Evolutionary conservation across 2,797 vertebrate species (phyloP), one percentile per base, ranked within the genome.

Genomic region (Eremophila alpestris): DNA sequence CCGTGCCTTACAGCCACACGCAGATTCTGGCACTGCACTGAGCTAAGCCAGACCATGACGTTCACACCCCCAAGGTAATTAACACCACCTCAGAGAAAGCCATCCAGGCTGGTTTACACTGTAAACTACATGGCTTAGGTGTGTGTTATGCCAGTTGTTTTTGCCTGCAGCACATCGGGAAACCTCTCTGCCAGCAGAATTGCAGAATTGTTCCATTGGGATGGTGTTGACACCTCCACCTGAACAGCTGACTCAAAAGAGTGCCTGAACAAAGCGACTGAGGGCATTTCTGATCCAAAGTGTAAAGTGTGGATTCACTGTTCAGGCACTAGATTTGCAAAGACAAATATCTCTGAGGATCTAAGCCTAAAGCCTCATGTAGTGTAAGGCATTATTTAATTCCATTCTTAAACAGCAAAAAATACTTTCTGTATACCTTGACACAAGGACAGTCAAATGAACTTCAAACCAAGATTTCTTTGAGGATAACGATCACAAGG

Each of bases 341-440:
- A 34, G 32, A 74, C 11, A 56, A 36, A 5, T 56, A 36, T 23
- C n/a, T 68, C 56, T 56, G 18, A 71, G 32, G 12, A 64, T 49
- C 30, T 77, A 56, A 34, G 34, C 11, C 15, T 68, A 26, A 74
- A 58, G 17, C 8, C 5, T 63, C 21, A 59, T 34, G 26, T 32
- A 63, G 29, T 46, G 5, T 5, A 75, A 2, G 4, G 7, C 1
- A 0, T 20, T 65, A 58, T 71, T 90, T 78, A 65, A 54, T 59
- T 69, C 9, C 10, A 22, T 48, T 48, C 29, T 78, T 64, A 76
- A 64, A 49, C 1, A 18, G 43, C 65, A 71, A 76, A 80, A 63
- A 46, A 4, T 0, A 2, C 2, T n/a, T 87, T 54, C 43, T 43
- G 7, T 52, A 17, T 59, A 30, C 10, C 4, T 7, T 73, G 9